Base-by-base conservation (phyloP, 2,797 vertebrate genomes). In the Eupleurogrammus muticus region DNA sequence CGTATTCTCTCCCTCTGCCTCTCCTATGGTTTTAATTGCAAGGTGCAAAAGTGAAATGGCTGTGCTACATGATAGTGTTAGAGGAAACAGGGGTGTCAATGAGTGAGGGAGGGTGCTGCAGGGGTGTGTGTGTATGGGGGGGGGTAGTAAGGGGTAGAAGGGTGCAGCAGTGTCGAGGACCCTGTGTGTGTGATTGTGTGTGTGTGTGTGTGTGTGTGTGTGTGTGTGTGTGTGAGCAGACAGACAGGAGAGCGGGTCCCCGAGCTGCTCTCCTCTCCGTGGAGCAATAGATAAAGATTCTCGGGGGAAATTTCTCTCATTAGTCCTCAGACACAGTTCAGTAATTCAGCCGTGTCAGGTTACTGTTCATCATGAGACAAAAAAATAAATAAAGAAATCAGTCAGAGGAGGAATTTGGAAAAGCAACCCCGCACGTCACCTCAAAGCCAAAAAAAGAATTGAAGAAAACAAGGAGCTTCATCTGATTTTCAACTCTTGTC, bases 1-100 rank as follows among this genome's bases (percentile, higher is more conserved):
- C 86, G 86, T 94, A 93, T 96, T 95, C 93, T 87, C 81, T 75
- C 77, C 72, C 77, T 66, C 75, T 51, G 63, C 77, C 72, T 81
- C 77, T 82, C n/a, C 75, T 77, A 73, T 85, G 82, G 85, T 97
- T 97, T 97, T 98, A 97, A 97, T 98, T 94, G 95, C 92, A 93
- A 97, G 95, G 96, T 98, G 96, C 93, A 96, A 98, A 92, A 98
- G 95, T 96, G 96, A 96, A 97, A 96, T 95, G 95, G 95, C 95
- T 96, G 95, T 93, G 95, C 94, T 83, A 90, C 93, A 94, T 92
- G 95, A 96, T 94, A 94, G 95, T 94, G 95, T 96, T 94, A 95
- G 73, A 95, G 94, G 95, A 95, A 96, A 93, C 94, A 85, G 86
- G 92, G 93, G 95, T 97, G 96, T 96, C 96, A 96, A 93, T 95